A percentile compares a stretch with the other conserved stretches of the same genome.
phyloP scores from a whole-genome alignment of 2,888 invertebrate genomes.

The Melinaea menophilus region DNA sequence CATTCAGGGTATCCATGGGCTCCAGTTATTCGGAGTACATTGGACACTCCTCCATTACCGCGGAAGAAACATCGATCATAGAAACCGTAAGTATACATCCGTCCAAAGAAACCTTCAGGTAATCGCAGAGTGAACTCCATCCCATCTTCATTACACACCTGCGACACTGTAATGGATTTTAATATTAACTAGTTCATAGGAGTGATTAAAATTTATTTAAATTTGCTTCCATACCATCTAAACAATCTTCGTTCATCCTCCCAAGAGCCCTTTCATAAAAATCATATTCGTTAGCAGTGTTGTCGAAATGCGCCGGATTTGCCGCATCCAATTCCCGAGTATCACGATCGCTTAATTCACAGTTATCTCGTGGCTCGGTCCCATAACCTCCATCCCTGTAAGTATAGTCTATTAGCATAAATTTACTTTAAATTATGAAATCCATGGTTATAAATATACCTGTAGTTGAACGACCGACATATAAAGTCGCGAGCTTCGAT shows the following conservation, averaged over 20 bases:
- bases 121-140: constrained; percentile 95
- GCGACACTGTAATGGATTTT: constrained; percentile 81
- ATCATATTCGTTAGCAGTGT: constrained; percentile 86
- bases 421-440: constrained; percentile 1
- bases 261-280: constrained; percentile 89
- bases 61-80: constrained; percentile 95
- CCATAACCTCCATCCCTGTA: constrained; percentile 79
- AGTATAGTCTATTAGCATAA: constrained; percentile 23
- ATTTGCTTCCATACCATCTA: constrained; percentile 82
- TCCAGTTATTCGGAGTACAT: constrained; percentile 90
- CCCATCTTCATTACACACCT: constrained; percentile 94
- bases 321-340: constrained; percentile 89
- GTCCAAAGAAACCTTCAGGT: constrained; percentile 92
- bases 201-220: neutral
- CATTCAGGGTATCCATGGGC: constrained; percentile 96
- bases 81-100: constrained; percentile 94
- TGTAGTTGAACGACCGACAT: constrained; percentile 92
- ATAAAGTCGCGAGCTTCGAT: constrained; percentile 88
- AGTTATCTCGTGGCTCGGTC: constrained; percentile 85
- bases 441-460: constrained; percentile 61
- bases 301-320: constrained; percentile 91
- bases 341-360: constrained; percentile 92
- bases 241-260: constrained; percentile 86
- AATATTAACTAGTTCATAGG: neutral
- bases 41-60: constrained; percentile 91